phyloP scores from a whole-genome alignment of 2,888 invertebrate species.

The Catonia carolina region DNA sequence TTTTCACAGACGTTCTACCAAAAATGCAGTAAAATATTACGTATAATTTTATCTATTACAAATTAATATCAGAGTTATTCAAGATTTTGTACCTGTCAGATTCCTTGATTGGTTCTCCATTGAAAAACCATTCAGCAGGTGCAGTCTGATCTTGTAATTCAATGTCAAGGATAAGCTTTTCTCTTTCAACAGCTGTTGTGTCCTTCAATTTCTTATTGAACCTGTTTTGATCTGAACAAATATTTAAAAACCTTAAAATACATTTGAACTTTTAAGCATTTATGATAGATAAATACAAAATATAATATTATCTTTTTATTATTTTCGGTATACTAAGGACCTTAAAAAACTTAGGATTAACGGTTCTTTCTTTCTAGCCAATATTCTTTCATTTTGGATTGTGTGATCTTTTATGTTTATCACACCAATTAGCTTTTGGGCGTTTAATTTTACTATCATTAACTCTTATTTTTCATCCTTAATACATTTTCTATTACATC shows the following conservation, averaged over 20 bases:
- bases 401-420: too few species aligned
- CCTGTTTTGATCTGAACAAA: slow-evolving; percentile 78
- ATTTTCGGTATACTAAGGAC: background rate
- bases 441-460: too few species aligned
- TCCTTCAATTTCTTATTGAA: slow-evolving; percentile 97
- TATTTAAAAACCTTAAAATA: slow-evolving; percentile 24
- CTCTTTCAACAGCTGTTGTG: slow-evolving; percentile 85
- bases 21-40: too few species aligned
- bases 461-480: too few species aligned
- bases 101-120: slow-evolving; percentile 80
- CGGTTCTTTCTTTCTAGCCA: too few species aligned
- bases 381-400: too few species aligned
- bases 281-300: background rate
- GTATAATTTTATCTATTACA: too few species aligned
- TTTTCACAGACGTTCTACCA: too few species aligned
- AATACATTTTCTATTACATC: too few species aligned
- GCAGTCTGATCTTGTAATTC: slow-evolving; percentile 95
- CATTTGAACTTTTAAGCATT: background rate
- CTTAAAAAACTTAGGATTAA: too few species aligned
- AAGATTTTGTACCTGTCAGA: slow-evolving; percentile 64
- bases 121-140: slow-evolving; percentile 89
- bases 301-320: background rate
- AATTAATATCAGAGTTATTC: too few species aligned
- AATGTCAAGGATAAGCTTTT: slow-evolving; percentile 83
- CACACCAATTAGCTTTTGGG: too few species aligned